Evolutionary conservation across 2,113 vertebrate species (phyloP), one percentile per base, ranked within the genome.

Genomic region (Daphoenositta chrysoptera): DNA sequence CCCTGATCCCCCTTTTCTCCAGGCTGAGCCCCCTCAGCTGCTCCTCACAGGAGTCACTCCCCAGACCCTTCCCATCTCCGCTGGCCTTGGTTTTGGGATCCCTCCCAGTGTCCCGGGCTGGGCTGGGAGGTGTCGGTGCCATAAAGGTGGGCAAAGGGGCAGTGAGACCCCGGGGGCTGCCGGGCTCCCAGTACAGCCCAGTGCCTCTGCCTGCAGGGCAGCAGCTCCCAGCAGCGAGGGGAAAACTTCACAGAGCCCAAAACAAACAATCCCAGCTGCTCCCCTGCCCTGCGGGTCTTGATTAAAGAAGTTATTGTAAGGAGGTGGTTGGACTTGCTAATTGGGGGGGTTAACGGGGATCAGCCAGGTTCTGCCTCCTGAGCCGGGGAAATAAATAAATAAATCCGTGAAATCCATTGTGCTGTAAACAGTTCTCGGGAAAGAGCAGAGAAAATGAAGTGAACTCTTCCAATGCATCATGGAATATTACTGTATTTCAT

Each of bases 401-500:
- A 94, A 90, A 66, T 8, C 51, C 83, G 8, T 7, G 45, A 40
- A 70, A 54, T 53, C 60, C 64, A 50, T 80, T 83, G 90, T 94
- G 89, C 92, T 80, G 80, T 96, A 96, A 97, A 96, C 85, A 95
- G 90, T 81, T 91, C 89, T 92, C 39, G 18, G 88, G 89, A 76
- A 94, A 73, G 96, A 93, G 91, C 39, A 87, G 90, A 87, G 96
- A 90, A 95, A 95, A 97, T 91, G 93, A 94, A 97, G 97, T 83
- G 68, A 93, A 96, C 89, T 96, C 96, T 51, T 93, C 95, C 93
- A 92, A 90, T 97, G 97, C 96, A 96, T 98, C 94, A 76, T 33
- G 53, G 97, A 97, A 98, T 97, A 98, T 98, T 98, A 97, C 98
- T 98, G 97, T 98, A 98, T 98, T 98, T 98, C 98, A 98, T 98